Evolutionary conservation across 2,797 vertebrate species (phyloP).

Genomic region (Acanthurus tractus): DNA sequence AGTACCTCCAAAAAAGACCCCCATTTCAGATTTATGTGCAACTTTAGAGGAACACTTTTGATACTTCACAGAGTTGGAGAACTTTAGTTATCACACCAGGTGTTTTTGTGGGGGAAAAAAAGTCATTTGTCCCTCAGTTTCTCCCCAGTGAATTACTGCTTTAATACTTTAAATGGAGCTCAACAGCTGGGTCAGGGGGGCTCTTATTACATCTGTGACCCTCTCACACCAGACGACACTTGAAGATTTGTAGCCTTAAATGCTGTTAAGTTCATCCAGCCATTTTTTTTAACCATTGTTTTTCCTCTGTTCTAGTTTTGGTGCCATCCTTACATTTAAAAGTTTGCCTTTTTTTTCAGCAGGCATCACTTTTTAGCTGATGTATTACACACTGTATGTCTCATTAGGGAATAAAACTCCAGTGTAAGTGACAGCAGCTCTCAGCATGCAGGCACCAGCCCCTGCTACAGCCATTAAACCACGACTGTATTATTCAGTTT

Average conservation of each 20-base stretch:
- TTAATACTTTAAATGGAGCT: slow-evolving; percentile 75
- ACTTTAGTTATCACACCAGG: slow-evolving; percentile 56
- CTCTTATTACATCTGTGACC: slow-evolving; percentile 81
- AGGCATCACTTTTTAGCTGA: slow-evolving; percentile 28
- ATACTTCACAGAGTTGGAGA: slow-evolving; percentile 58
- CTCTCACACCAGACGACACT: slow-evolving; percentile 59
- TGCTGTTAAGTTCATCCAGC: slow-evolving; percentile 37
- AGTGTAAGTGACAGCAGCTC: slow-evolving; percentile 53
- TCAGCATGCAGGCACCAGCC: slow-evolving; percentile 36
- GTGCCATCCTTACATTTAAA: slow-evolving; percentile 35
- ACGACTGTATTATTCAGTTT: slow-evolving; percentile 27
- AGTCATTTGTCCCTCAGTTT: slow-evolving; percentile 59
- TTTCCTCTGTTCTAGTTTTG: slow-evolving; percentile 15
- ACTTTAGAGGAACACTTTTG: slow-evolving; percentile 60
- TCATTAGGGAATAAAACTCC: slow-evolving; percentile 58
- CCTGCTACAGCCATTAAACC: slow-evolving; percentile 30
- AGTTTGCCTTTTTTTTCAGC: slow-evolving; percentile 34
- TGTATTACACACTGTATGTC: slow-evolving; percentile 32
- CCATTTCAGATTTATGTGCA: slow-evolving; percentile 59
- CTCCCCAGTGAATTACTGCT: slow-evolving; percentile 62
- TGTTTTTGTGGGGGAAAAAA: slow-evolving; percentile 58
- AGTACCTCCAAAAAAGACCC: slow-evolving; percentile 44
- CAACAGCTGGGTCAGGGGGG: slow-evolving; percentile 70
- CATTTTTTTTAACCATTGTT: slow-evolving; percentile 7
- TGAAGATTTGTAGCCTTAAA: slow-evolving; percentile 63